These are phyloP conservation scores for Laticauda colubrina DNA, from an alignment of 2,113 vertebrate species.

Conservation along the genomic window DNA sequence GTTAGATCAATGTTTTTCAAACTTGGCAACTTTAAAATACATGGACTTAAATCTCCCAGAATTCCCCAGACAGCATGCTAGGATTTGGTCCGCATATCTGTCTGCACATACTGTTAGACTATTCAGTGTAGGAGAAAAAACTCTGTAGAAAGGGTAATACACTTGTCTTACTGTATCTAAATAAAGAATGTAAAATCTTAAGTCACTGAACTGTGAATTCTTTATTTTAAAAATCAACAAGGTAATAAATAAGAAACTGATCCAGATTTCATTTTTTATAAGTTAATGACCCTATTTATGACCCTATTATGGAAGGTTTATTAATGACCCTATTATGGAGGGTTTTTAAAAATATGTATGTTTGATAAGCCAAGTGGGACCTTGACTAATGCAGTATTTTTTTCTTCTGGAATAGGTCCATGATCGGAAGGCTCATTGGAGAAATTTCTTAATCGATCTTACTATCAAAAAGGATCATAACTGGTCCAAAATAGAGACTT, in stretches of 20 bases:
- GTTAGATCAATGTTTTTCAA: not conserved
- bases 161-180: not conserved
- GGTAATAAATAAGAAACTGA: not conserved
- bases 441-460: constrained; percentile 67
- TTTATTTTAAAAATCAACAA: not conserved
- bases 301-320: not conserved
- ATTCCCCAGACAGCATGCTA: not conserved
- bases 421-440: constrained; percentile 66
- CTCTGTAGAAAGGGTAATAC: not conserved
- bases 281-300: not conserved
- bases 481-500: constrained; percentile 66
- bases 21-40: not conserved
- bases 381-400: not conserved
- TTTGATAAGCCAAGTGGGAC: not conserved
- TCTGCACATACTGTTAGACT: not conserved
- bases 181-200: not conserved
- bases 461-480: constrained; percentile 67
- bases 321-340: not conserved
- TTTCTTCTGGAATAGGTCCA: constrained; percentile 50
- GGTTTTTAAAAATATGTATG: accelerated
- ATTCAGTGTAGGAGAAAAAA: not conserved
- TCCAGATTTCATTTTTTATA: not conserved
- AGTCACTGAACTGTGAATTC: not conserved
- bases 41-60: not conserved
- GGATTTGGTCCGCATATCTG: not conserved